Conservation (phyloP, 2,888 invertebrate genomes). For the Amorpha juglandis region DNA sequence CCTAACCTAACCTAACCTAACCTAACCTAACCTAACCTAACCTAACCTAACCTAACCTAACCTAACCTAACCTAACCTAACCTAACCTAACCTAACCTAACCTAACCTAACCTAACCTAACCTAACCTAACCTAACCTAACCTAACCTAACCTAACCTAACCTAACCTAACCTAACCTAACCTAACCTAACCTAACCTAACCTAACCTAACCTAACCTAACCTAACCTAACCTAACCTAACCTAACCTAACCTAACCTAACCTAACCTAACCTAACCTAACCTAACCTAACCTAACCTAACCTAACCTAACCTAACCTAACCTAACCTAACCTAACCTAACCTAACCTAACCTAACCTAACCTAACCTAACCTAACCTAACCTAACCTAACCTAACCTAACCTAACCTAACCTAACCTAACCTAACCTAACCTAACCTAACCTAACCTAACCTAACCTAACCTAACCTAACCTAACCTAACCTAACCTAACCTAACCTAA, state of each 20-base stretch:
- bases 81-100: slow-evolving; percentile 37
- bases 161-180: slow-evolving; percentile 41
- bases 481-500: too few relatives aligned
- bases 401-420: slow-evolving; percentile 13
- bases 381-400: slow-evolving; percentile 13
- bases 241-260: too few relatives aligned
- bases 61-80: slow-evolving; percentile 35
- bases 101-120: slow-evolving; percentile 30
- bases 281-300: too few relatives aligned
- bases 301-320: slow-evolving; percentile 4
- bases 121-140: slow-evolving; percentile 37
- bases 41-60: slow-evolving; percentile 39
- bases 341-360: slow-evolving; percentile 12
- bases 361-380: slow-evolving; percentile 13
- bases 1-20: slow-evolving; percentile 29
- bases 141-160: slow-evolving; percentile 36
- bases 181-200: slow-evolving; percentile 28
- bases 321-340: slow-evolving; percentile 10
- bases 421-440: slow-evolving; percentile 14
- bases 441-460: slow-evolving; percentile 19
- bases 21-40: slow-evolving; percentile 20
- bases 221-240: too few relatives aligned
- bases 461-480: slow-evolving; percentile 17
- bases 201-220: too few relatives aligned
- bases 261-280: too few relatives aligned